A percentile compares a stretch with the other conserved stretches of the same genome.
These are phyloP conservation scores for Bruchidius siliquastri DNA, from an alignment of 2,888 invertebrate species.

Conservation along the genomic window DNA sequence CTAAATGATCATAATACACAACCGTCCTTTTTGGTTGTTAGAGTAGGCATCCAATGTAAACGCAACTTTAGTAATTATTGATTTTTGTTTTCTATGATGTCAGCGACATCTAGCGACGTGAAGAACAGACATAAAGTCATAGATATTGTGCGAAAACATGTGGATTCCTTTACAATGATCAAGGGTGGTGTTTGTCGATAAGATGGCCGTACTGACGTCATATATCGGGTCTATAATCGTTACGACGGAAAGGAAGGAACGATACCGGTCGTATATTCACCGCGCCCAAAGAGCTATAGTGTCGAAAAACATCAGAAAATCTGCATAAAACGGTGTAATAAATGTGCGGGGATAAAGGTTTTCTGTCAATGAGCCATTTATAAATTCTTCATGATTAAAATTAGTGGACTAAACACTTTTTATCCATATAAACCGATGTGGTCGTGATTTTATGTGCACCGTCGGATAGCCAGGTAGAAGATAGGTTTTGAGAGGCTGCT, in stretches of 20 bases:
- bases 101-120: not conserved
- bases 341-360: conserved; percentile 33
- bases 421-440: conserved; percentile 45
- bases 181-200: conserved; percentile 21
- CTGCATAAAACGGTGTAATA: conserved; percentile 27
- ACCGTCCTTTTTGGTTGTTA: no score
- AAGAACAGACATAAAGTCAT: not conserved
- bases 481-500: conserved; percentile 29
- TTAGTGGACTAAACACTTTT: conserved; percentile 41
- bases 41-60: no score
- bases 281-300: conserved; percentile 38
- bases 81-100: not conserved
- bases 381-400: conserved; percentile 41
- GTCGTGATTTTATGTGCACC: conserved; percentile 43
- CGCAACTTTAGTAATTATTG: not conserved
- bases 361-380: conserved; percentile 33
- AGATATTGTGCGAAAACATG: not conserved
- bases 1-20: no score
- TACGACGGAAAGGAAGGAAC: conserved; percentile 33
- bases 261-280: conserved; percentile 31
- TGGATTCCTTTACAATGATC: not conserved
- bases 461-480: conserved; percentile 40
- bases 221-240: conserved; percentile 39
- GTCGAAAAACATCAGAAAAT: conserved; percentile 27
- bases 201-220: conserved; percentile 42